Base-by-base conservation (phyloP, 1,140 invertebrate species). In the Meloidogyne hapla region DNA sequence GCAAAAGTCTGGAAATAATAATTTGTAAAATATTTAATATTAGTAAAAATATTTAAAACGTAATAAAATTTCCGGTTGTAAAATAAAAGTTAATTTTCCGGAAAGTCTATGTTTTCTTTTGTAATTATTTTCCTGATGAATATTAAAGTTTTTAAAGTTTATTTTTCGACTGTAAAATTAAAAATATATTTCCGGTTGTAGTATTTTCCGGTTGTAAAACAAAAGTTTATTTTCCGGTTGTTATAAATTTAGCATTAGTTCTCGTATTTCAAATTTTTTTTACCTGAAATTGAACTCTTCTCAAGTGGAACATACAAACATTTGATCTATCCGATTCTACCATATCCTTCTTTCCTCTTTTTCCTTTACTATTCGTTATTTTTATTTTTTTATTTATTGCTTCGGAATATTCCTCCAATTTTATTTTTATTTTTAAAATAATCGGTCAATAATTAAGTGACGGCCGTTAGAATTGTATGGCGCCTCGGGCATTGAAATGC, bases 201-300 rank as follows among this genome's bases (percentile, higher is more conserved):
- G 33, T 8, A 33, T 33, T 33, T 33, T 33, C 9, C 5, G 9
- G 9, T 33, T 33, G 9, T 33, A 33, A 33, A 33, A 33, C 9
- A 33, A 33, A 33, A 33, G 33, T 33, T 33, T 33, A 33, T 33
- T 8, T 33, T 33, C 33, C 33, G 33, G 33, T 33, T 33, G 9
- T 33, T 33, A 33, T 33, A 33, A 33, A 6, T 33, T 33, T 33
- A 33, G 33, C 9, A 6, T 6, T 6, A 6, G 9, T 33, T 8
- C 5, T 8, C 33, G 33, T 33, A 33, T 33, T 33, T 33, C n/a
- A 48, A 48, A 8, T 70, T 45, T 13, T 62, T n/a, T 3, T 12
- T 13, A 73, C 71, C 71, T 77, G 74, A 64, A 77, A 77, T 64
- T 77, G 76, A 26, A 77, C 48, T 40, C 76, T 74, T 18, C 76